Conservation (phyloP, 2,113 vertebrate genomes). For the Sterrhoptilus dennistouni region DNA sequence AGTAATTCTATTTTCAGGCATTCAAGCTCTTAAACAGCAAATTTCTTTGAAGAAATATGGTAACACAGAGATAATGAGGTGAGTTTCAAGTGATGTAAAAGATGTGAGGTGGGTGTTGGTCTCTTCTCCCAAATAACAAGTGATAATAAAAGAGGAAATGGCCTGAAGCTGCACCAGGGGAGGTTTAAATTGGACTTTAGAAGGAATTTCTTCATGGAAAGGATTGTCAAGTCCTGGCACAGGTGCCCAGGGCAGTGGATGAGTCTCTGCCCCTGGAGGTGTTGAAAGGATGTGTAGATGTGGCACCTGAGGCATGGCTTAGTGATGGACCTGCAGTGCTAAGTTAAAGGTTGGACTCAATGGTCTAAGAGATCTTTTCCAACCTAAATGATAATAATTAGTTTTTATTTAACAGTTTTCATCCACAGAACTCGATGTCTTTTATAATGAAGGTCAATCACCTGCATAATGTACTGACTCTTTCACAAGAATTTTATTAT, state of each 20-base stretch:
- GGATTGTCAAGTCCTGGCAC: not conserved
- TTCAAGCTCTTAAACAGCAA: not conserved
- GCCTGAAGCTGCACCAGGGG: not conserved
- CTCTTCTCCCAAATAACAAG: not conserved
- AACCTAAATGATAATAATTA: not conserved
- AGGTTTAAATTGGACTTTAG: not conserved
- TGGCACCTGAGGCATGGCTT: not conserved
- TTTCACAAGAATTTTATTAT: not conserved
- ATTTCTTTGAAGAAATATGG: not conserved
- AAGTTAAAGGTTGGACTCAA: not conserved
- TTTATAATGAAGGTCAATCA: not conserved
- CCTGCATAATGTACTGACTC: not conserved
- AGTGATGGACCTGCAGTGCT: not conserved
- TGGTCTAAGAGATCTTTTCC: not conserved
- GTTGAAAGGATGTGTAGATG: not conserved
- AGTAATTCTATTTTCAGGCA: not conserved
- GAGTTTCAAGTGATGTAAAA: not conserved
- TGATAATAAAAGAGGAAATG: not conserved
- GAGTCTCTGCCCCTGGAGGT: not conserved
- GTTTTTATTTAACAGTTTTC: not conserved
- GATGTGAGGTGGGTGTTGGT: not conserved
- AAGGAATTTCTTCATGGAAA: not conserved
- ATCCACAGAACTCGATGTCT: not conserved
- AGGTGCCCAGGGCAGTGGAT: not conserved
- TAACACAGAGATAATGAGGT: not conserved